These are phyloP conservation scores for Nomia melanderi DNA, from an alignment of 1,140 invertebrate species.

Conservation along the genomic window DNA sequence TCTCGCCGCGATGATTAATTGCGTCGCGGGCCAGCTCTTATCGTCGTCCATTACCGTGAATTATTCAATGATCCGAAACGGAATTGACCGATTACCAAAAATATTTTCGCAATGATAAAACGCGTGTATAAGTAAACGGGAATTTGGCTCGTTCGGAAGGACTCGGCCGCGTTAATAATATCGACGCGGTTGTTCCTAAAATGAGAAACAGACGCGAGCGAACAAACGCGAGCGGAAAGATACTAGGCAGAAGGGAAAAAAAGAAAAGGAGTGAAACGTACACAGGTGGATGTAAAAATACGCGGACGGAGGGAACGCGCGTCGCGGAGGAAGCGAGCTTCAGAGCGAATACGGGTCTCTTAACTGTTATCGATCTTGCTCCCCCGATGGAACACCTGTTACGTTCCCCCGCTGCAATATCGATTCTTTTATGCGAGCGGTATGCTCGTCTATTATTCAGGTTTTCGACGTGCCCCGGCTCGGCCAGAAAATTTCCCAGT, in stretches of 20 bases:
- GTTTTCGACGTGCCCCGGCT: constrained; percentile 21
- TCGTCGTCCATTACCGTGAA: neutral
- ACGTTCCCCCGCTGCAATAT: constrained; percentile 55
- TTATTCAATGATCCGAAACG: constrained; percentile 7
- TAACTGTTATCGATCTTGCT: constrained; percentile 24
- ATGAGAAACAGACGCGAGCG: neutral
- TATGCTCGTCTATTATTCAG: constrained; percentile 60
- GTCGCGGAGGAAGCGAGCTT: neutral
- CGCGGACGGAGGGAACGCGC: neutral
- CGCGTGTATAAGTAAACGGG: neutral
- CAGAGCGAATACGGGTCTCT: neutral
- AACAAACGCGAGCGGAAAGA: no score
- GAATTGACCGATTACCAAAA: constrained; percentile 27
- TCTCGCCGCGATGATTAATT: constrained; percentile 16
- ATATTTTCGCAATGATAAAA: neutral
- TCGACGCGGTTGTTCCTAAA: neutral
- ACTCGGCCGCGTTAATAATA: constrained; percentile 12
- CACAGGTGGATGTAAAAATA: neutral
- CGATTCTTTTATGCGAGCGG: constrained; percentile 32
- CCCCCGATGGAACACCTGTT: constrained; percentile 49
- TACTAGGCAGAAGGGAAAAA: neutral
- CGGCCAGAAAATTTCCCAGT: constrained; percentile 33
- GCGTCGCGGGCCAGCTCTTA: neutral
- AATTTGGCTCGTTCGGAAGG: constrained; percentile 13
- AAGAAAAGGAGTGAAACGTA: neutral